Evolutionary conservation across 2,113 vertebrate genomes (phyloP).

Genomic region (Noctilio leporinus): DNA sequence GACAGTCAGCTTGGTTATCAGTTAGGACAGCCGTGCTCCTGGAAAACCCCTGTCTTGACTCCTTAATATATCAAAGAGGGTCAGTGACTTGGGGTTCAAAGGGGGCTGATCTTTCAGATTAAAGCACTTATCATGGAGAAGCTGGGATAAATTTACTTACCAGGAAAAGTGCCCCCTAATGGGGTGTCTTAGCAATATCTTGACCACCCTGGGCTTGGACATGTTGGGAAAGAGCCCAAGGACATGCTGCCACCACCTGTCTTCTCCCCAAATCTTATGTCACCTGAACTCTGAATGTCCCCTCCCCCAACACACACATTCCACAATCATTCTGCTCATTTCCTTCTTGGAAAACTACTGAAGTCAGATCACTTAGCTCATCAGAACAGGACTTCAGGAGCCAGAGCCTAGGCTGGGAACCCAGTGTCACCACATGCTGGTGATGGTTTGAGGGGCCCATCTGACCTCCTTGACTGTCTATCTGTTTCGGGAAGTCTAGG

Average conservation of each 20-base stretch:
- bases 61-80: neutral
- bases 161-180: accelerated
- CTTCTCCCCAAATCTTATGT: neutral
- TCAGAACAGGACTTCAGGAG: neutral
- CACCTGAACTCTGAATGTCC: neutral
- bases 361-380: neutral
- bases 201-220: accelerated
- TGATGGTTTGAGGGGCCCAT: accelerated
- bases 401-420: neutral
- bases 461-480: accelerated
- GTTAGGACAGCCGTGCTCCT: neutral
- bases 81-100: neutral
- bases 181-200: too few species aligned
- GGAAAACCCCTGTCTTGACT: conserved; percentile 19
- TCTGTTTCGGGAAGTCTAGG: neutral
- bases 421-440: accelerated
- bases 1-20: neutral
- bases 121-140: accelerated
- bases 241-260: accelerated
- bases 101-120: neutral
- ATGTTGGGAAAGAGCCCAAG: neutral
- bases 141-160: accelerated
- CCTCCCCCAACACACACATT: neutral
- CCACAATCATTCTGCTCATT: neutral
- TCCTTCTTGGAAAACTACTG: neutral